Evolutionary conservation across 1,140 invertebrate species (phyloP).

Genomic region (Macrotrachela quadricornifera): DNA sequence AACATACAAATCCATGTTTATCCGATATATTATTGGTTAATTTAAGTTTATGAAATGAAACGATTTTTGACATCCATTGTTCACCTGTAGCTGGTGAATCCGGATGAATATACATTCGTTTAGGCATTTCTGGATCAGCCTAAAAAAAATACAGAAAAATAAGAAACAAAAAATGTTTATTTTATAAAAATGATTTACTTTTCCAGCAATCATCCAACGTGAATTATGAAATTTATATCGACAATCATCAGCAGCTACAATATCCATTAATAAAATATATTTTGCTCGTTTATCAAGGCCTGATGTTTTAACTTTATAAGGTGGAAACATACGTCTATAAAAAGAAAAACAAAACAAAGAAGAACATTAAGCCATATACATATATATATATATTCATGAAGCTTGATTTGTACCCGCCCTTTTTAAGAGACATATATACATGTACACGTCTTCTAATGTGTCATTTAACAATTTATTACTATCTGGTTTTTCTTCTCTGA

Average conservation of each 20-base stretch:
- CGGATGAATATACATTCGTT: conserved; percentile 62
- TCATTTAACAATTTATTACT: too few relatives aligned
- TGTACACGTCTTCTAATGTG: too few relatives aligned
- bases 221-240: conserved; percentile 26
- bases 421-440: too few relatives aligned
- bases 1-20: conserved; percentile 99
- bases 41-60: conserved; percentile 77
- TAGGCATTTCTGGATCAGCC: conserved; percentile 79
- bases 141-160: conserved; percentile 10
- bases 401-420: background rate
- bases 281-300: conserved; percentile 77
- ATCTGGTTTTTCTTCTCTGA: too few relatives aligned
- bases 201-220: conserved; percentile 10
- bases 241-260: conserved; percentile 86
- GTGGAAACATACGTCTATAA: conserved; percentile 26
- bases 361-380: too few relatives aligned
- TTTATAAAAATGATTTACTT: conserved; percentile 35
- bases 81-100: conserved; percentile 57
- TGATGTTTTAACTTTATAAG: conserved; percentile 23
- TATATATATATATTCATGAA: background rate
- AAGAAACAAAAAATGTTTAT: background rate
- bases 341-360: too few relatives aligned
- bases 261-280: conserved; percentile 88
- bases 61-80: conserved; percentile 62
- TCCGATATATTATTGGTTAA: conserved; percentile 91